phyloP scores from a whole-genome alignment of 1,140 invertebrate genomes.

The Calliphora vicina region DNA sequence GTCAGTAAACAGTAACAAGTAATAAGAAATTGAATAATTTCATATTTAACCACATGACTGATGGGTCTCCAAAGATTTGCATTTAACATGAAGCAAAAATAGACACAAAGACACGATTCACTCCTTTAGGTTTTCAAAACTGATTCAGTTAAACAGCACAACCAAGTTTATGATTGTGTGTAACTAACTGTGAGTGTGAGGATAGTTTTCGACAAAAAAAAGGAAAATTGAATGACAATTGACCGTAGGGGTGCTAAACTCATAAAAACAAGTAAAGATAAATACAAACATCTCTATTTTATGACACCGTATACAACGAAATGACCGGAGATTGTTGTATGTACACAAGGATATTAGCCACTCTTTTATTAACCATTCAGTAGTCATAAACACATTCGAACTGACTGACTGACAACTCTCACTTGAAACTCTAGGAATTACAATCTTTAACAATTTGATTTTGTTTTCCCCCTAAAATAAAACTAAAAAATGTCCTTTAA shows the following conservation, averaged over 20 bases:
- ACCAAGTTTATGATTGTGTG: too few relatives aligned
- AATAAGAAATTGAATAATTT: neutral
- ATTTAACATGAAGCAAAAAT: neutral
- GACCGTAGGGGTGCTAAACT: neutral
- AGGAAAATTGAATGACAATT: neutral
- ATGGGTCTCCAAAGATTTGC: neutral
- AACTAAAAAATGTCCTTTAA: neutral
- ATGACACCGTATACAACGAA: neutral
- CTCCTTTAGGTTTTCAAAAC: too few relatives aligned
- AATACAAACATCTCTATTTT: neutral
- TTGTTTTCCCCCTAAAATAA: neutral
- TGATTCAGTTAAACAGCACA: too few relatives aligned
- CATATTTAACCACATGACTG: neutral
- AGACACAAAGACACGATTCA: too few relatives aligned
- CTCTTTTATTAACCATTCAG: conserved; percentile 38
- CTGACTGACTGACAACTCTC: too few relatives aligned
- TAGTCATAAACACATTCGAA: conserved; percentile 13
- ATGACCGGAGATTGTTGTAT: neutral
- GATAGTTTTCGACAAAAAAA: too few relatives aligned
- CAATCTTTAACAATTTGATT: too few relatives aligned
- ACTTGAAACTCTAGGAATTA: too few relatives aligned
- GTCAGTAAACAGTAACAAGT: neutral
- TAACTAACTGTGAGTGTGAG: too few relatives aligned
- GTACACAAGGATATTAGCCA: neutral
- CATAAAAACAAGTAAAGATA: neutral